phyloP scores from a whole-genome alignment of 1,140 invertebrate species.

The Lethrus apterus region DNA sequence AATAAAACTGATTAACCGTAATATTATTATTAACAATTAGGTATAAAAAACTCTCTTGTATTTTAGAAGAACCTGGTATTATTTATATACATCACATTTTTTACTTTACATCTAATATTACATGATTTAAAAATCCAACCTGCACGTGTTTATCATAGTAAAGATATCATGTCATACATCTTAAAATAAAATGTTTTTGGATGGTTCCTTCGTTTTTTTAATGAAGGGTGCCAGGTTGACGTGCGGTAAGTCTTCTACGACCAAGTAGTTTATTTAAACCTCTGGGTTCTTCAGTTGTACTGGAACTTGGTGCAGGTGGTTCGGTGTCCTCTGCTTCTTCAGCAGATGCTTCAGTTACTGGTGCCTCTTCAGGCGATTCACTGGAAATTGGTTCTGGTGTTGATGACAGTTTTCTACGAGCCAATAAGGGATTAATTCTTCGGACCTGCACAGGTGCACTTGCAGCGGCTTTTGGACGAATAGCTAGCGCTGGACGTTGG shows the following conservation, averaged over 20 bases:
- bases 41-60: no score
- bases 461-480: slow-evolving; percentile 29
- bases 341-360: slow-evolving; percentile 15
- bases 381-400: slow-evolving; percentile 31
- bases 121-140: no score
- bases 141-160: no score
- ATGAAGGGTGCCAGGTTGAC: slow-evolving; percentile 47
- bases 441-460: slow-evolving; percentile 36
- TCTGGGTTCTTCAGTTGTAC: slow-evolving; percentile 47
- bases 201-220: no score
- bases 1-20: no score
- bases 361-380: slow-evolving; percentile 29
- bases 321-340: slow-evolving; percentile 44
- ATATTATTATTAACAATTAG: no score
- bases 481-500: slow-evolving; percentile 17
- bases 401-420: slow-evolving; percentile 27
- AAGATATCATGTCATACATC: no score
- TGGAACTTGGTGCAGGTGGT: slow-evolving; percentile 38
- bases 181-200: no score
- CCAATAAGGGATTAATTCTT: slow-evolving; percentile 32
- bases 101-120: no score
- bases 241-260: slow-evolving; percentile 50
- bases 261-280: slow-evolving; percentile 51
- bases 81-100: no score
- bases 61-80: no score